These are phyloP conservation scores for Callospermophilus lateralis DNA, from an alignment of 2,113 vertebrate genomes.

Conservation along the genomic window DNA sequence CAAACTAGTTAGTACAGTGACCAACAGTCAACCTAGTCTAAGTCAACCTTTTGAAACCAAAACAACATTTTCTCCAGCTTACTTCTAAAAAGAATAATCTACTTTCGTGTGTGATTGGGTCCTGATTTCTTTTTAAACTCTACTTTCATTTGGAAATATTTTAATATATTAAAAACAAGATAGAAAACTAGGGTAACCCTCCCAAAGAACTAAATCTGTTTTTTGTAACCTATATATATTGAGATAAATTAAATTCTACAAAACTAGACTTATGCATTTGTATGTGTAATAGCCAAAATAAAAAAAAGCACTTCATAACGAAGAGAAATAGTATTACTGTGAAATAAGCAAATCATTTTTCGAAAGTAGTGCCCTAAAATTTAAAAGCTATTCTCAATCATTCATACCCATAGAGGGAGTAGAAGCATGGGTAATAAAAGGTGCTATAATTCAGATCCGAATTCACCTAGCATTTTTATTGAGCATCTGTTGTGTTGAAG, in stretches of 20 bases:
- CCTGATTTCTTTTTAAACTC: conserved; percentile 46
- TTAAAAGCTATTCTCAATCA: conserved; percentile 25
- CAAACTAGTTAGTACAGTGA: conserved; percentile 10
- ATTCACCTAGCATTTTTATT: not conserved
- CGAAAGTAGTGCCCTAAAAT: conserved; percentile 38
- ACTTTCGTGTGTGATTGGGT: conserved; percentile 7
- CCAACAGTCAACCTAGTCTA: not conserved
- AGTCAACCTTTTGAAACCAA: not conserved
- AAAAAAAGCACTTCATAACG: not conserved
- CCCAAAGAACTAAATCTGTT: conserved; percentile 9
- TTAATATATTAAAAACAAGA: conserved; percentile 24
- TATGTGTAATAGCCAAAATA: conserved; percentile 31
- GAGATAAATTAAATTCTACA: conserved; percentile 12
- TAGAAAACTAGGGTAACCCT: conserved; percentile 5
- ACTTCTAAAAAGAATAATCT: conserved; percentile 43
- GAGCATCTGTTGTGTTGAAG: not conserved
- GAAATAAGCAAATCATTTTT: conserved; percentile 38
- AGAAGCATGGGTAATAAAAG: not conserved
- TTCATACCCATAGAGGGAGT: not conserved
- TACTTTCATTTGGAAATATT: conserved; percentile 45
- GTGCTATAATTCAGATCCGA: not conserved
- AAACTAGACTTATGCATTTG: conserved; percentile 43
- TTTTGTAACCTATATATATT: not conserved
- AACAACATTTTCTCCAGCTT: not conserved
- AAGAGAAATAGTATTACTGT: not conserved